phyloP scores from a whole-genome alignment of 1,140 invertebrate species.

The Apis florea region DNA sequence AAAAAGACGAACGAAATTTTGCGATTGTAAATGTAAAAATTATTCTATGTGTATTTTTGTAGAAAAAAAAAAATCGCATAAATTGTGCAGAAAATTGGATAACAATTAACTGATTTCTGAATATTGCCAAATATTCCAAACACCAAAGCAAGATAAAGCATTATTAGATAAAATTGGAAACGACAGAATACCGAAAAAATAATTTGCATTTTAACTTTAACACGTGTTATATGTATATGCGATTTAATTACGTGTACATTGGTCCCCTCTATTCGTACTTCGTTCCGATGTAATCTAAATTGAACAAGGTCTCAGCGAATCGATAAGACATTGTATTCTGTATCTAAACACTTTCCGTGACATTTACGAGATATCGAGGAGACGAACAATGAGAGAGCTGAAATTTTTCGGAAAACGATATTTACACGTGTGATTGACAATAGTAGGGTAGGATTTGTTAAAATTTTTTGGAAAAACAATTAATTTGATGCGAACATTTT shows the following conservation, averaged over 20 bases:
- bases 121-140: background rate
- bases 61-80: too few relatives aligned
- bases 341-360: conserved; percentile 10
- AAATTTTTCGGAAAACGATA: background rate
- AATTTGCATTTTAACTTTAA: conserved; percentile 25
- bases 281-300: conserved; percentile 54
- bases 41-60: too few relatives aligned
- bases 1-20: too few relatives aligned
- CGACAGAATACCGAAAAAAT: background rate
- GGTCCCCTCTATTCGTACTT: conserved; percentile 35
- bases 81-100: too few relatives aligned
- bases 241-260: conserved; percentile 41
- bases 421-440: background rate
- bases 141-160: background rate
- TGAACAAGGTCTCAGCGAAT: conserved; percentile 41
- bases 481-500: too few relatives aligned
- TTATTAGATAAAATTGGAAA: background rate
- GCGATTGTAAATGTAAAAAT: too few relatives aligned
- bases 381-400: background rate
- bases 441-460: too few relatives aligned
- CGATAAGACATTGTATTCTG: conserved; percentile 45
- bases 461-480: too few relatives aligned
- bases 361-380: background rate
- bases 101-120: background rate
- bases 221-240: conserved; percentile 10